Percentiles rank a stretch among this genome's conserved stretches.
phyloP scores from a whole-genome alignment of 1,140 invertebrate genomes.

The Brachystomella parvula region DNA sequence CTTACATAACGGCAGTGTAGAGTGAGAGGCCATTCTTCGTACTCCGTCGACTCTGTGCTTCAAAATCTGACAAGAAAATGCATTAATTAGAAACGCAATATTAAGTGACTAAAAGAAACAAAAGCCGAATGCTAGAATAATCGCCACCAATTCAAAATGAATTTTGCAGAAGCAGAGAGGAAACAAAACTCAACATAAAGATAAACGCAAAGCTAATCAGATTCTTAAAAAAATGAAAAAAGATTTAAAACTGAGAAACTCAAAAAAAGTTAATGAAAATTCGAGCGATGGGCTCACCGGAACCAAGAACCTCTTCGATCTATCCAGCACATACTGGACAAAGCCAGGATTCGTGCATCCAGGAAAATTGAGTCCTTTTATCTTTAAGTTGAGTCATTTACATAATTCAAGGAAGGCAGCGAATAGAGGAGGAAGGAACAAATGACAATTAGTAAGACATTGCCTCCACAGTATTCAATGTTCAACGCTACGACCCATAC shows the following conservation, averaged over 20 bases:
- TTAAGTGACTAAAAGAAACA: background rate
- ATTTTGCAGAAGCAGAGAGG: background rate
- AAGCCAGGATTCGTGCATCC: slow-evolving; percentile 87
- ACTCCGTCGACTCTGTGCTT: slow-evolving; percentile 75
- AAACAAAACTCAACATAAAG: background rate
- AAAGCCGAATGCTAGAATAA: background rate
- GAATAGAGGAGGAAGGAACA: slow-evolving; percentile 29
- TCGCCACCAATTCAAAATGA: background rate
- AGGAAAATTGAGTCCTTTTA: slow-evolving; percentile 88
- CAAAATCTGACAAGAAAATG: slow-evolving; percentile 44
- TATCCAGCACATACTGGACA: slow-evolving; percentile 85
- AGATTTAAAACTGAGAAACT: background rate
- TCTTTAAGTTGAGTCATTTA: slow-evolving; percentile 49
- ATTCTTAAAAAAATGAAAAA: slow-evolving; percentile 16
- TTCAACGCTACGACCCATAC: background rate
- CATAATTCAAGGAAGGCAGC: background rate
- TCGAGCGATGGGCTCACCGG: slow-evolving; percentile 59
- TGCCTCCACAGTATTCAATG: background rate
- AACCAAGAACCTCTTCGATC: slow-evolving; percentile 85
- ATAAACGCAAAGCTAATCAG: slow-evolving; percentile 16
- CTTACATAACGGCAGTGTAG: slow-evolving; percentile 87
- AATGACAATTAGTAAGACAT: slow-evolving; percentile 8
- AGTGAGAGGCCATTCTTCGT: slow-evolving; percentile 89
- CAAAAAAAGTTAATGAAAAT: background rate
- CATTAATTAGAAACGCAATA: background rate